Evolutionary conservation across 2,797 vertebrate species (phyloP).

Genomic region (Forpus xanthops): DNA sequence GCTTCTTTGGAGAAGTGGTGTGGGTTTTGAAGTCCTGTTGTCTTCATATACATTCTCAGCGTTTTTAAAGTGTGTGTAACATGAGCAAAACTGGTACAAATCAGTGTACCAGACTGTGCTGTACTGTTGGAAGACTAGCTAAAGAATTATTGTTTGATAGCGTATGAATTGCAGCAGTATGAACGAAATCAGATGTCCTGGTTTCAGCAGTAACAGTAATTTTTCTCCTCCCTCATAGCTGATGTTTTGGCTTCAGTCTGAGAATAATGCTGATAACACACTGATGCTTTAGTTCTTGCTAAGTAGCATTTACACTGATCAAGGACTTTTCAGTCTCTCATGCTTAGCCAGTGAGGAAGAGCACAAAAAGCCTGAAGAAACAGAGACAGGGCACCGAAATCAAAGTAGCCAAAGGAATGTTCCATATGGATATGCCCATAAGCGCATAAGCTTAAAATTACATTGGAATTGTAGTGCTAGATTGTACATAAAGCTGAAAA

Average conservation of each 20-base stretch:
- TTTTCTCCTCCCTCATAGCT: background rate
- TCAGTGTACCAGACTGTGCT: background rate
- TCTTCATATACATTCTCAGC: background rate
- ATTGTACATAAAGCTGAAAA: background rate
- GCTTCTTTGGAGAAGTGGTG: background rate
- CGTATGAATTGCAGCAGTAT: background rate
- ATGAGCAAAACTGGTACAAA: background rate
- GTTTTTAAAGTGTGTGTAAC: background rate
- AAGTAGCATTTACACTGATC: background rate
- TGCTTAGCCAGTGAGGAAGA: background rate
- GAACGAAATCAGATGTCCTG: background rate
- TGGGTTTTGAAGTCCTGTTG: background rate
- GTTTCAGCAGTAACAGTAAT: background rate
- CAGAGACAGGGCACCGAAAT: background rate
- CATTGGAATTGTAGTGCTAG: background rate
- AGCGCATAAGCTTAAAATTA: background rate
- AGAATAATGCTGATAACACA: background rate
- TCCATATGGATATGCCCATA: background rate
- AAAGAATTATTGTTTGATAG: background rate
- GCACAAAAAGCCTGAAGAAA: background rate
- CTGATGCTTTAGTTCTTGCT: background rate
- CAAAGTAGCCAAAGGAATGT: background rate
- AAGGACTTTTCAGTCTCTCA: background rate
- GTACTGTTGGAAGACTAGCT: background rate
- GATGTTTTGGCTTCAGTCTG: background rate